phyloP scores from a whole-genome alignment of 2,797 vertebrate species.

The Oreochromis mossambicus region DNA sequence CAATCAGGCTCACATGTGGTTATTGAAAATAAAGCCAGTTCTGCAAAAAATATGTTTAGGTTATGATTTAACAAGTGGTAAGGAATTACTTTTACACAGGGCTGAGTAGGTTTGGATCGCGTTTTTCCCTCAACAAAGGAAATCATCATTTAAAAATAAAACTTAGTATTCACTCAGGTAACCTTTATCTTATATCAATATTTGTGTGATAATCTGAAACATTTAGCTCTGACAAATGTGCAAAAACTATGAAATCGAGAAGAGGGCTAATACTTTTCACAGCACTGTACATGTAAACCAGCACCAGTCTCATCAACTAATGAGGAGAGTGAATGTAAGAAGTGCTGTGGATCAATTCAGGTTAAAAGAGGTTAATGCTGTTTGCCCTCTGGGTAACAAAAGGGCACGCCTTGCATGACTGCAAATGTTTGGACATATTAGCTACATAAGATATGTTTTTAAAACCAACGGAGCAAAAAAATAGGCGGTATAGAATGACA shows the following conservation, averaged over 20 bases:
- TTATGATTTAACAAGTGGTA: not conserved
- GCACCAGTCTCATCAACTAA: conserved; percentile 5
- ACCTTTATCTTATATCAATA: not conserved
- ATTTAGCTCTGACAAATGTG: not conserved
- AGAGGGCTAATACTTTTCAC: not conserved
- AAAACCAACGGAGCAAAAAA: not conserved
- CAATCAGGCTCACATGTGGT: not conserved
- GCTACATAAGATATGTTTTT: not conserved
- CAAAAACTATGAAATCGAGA: not conserved
- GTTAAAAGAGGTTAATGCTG: conserved; percentile 49
- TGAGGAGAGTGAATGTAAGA: conserved; percentile 4
- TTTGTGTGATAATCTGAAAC: not conserved
- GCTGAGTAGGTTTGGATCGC: not conserved
- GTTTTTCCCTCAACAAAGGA: not conserved
- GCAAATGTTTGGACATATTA: conserved; percentile 5
- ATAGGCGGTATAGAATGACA: not conserved
- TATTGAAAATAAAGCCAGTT: not conserved
- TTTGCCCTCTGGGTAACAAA: conserved; percentile 28
- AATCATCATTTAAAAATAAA: not conserved
- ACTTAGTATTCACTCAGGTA: not conserved
- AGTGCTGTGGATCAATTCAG: conserved; percentile 21
- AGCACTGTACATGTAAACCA: not conserved
- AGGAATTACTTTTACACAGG: not conserved
- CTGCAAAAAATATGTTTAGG: not conserved
- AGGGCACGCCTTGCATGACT: conserved; percentile 3